A percentile compares a stretch with the other conserved stretches of the same genome.
Evolutionary conservation across 2,888 invertebrate genomes (phyloP).

Genomic region (Cryptus armator): DNA sequence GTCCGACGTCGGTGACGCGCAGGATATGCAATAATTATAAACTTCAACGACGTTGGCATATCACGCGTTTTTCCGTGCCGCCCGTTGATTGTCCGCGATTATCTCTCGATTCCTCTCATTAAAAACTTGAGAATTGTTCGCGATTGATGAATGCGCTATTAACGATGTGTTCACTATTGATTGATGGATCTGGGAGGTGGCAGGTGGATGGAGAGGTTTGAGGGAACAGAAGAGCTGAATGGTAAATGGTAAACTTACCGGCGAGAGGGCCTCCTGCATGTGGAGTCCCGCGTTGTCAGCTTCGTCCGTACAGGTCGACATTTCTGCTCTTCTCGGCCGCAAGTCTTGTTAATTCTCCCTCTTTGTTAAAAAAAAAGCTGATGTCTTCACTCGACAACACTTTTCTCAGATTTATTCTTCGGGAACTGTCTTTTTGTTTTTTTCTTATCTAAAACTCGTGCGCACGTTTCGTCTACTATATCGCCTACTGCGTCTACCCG

Average conservation of each 20-base stretch:
- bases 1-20: background rate
- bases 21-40: background rate
- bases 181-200: conserved; percentile 44
- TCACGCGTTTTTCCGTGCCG: background rate
- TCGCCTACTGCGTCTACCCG: conserved; percentile 39
- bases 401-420: background rate
- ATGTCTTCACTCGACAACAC: conserved; percentile 18
- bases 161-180: conserved; percentile 32
- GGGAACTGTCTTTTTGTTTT: background rate
- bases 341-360: conserved; percentile 58
- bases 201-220: background rate
- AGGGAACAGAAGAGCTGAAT: background rate
- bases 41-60: background rate
- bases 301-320: conserved; percentile 84
- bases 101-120: conserved; percentile 12
- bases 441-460: conserved; percentile 22
- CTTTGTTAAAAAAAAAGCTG: conserved; percentile 30
- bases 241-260: conserved; percentile 78
- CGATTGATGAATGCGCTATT: conserved; percentile 40
- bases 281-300: conserved; percentile 82
- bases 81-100: background rate
- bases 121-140: conserved; percentile 42
- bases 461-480: conserved; percentile 9
- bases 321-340: conserved; percentile 72
- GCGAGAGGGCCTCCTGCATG: conserved; percentile 84